Base-by-base conservation (phyloP, 1,140 invertebrate species). In the Drosophila asahinai region DNA sequence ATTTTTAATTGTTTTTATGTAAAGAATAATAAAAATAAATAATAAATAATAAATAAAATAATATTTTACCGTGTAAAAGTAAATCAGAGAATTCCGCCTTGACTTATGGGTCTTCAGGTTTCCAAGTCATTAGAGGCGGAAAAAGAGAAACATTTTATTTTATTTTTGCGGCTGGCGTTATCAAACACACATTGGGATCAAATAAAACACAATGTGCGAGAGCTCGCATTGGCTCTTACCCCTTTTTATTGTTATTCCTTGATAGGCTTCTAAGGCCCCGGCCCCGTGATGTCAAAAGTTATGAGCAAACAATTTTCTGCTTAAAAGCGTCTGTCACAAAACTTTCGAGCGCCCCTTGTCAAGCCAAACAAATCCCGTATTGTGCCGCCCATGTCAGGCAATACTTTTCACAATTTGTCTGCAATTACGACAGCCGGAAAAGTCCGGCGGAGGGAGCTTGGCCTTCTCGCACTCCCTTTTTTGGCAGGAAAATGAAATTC, bases 221-320 rank as follows among this genome's bases (percentile, higher is more conserved):
- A 25, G 22, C 30, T 64, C 14, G 52, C 38, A 52, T 36, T 60
- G 17, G 48, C 15, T 27, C 49, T 55, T 25, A 57, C 58, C 58
- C 70, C 25, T 22, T 68, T 68, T 77, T 77, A 77, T 77, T 77
- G 63, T 77, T 78, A 22, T 63, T 73, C 48, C 42, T 54, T 51
- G 66, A 81, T 77, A 64, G 76, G 71, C 72, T 71, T 62, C 45
- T 43, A 45, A 27, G 19, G 38, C 67, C 38, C 14, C 22, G 6
- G 22, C 22, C 22, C 19, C 45, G 17, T 33, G 49, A 57, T 74
- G 64, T 81, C 73, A 78, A 89, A 86, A 89, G 83, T 84, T 89
- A 89, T 89, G 86, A 76, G 81, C 78, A 90, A 84, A 90, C 84
- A 89, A 89, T 89, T 89, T 89, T 90, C 81, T 89, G 86, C 86